Conservation (phyloP, 2,888 invertebrate genomes). For the Apodemia zela region DNA sequence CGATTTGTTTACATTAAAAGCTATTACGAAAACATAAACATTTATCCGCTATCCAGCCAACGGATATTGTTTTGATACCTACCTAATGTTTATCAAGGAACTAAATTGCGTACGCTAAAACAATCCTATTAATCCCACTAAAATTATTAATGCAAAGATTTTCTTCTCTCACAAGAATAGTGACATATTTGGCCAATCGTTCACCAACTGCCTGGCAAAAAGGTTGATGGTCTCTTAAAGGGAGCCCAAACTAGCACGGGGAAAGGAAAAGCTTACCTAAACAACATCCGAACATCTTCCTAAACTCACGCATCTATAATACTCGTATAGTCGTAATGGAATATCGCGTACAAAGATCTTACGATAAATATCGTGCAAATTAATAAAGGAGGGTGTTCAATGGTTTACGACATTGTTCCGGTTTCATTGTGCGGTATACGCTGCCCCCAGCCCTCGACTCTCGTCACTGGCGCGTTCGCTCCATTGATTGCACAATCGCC, state of each 20-base stretch:
- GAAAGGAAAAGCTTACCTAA: too few species aligned
- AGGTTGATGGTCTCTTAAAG: too few species aligned
- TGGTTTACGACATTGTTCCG: slow-evolving; percentile 46
- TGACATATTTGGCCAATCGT: too few species aligned
- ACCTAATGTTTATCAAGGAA: neutral
- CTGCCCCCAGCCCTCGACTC: slow-evolving; percentile 25
- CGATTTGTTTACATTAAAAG: neutral
- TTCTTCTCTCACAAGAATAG: too few species aligned
- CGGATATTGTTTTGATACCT: neutral
- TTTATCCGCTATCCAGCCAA: neutral
- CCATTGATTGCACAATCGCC: slow-evolving; percentile 31
- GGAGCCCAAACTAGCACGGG: too few species aligned
- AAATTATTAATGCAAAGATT: too few species aligned
- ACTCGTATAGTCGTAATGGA: too few species aligned
- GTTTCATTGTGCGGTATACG: slow-evolving; percentile 48
- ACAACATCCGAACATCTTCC: too few species aligned
- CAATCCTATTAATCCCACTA: too few species aligned
- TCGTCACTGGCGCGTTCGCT: slow-evolving; percentile 23
- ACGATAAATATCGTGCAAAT: slow-evolving; percentile 6
- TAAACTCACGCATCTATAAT: too few species aligned
- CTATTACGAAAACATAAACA: neutral
- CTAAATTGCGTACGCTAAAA: slow-evolving; percentile 12
- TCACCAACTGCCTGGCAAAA: too few species aligned
- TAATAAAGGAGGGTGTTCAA: slow-evolving; percentile 52
- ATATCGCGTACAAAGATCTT: neutral